Percentiles rank a stretch among this genome's conserved stretches.
Conservation (phyloP, 2,888 invertebrate species). For the Formica aserva region DNA sequence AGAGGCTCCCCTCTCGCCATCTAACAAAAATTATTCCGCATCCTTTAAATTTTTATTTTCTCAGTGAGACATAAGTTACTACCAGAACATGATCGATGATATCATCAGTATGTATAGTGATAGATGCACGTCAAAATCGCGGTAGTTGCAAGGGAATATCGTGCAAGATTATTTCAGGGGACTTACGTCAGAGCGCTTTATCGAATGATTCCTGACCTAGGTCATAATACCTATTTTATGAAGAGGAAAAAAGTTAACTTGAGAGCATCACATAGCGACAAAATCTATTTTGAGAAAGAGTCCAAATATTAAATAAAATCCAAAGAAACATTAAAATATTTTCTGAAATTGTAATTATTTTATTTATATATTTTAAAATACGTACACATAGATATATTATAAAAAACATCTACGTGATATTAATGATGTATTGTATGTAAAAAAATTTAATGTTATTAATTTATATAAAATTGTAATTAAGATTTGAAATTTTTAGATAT, state of each 20-base stretch:
- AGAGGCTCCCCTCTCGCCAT: neutral
- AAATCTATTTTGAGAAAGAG: neutral
- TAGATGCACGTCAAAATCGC: conserved; percentile 3
- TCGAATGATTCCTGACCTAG: conserved; percentile 45
- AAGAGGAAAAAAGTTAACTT: conserved; percentile 9
- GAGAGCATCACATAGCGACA: neutral
- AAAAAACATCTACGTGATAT: neutral
- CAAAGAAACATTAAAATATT: neutral
- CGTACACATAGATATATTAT: neutral
- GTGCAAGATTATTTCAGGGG: conserved; percentile 37
- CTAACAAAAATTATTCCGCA: neutral
- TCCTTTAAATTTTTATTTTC: neutral
- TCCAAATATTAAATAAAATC: neutral
- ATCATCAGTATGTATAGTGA: conserved; percentile 8
- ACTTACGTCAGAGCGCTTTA: conserved; percentile 46
- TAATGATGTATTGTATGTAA: neutral
- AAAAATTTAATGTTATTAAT: neutral
- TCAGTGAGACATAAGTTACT: too few relatives aligned
- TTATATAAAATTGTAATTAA: neutral
- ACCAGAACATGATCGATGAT: conserved; percentile 6
- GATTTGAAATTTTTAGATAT: neutral
- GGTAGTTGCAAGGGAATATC: conserved; percentile 21
- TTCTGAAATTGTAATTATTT: neutral
- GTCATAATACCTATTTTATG: conserved; percentile 15
- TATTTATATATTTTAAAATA: neutral